A percentile compares a stretch with the other conserved stretches of the same genome.
phyloP scores from a whole-genome alignment of 2,888 invertebrate species.

The Argyresthia albistria region DNA sequence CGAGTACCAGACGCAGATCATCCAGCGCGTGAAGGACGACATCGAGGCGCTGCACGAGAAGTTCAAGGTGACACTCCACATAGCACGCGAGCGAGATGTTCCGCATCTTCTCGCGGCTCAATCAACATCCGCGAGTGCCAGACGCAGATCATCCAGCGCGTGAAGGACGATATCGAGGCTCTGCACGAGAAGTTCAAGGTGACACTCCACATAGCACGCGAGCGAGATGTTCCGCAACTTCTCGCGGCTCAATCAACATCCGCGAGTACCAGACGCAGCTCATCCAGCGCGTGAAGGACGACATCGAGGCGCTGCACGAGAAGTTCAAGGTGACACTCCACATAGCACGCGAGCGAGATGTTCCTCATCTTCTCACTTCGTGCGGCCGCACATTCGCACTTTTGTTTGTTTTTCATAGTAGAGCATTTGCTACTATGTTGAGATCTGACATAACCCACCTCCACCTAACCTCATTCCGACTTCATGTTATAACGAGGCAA shows the following conservation, averaged over 20 bases:
- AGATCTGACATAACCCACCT: too few relatives aligned
- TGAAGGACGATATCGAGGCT: conserved; percentile 98
- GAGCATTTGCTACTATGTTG: too few relatives aligned
- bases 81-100: conserved; percentile 99
- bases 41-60: conserved; percentile 98
- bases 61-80: conserved; percentile 92
- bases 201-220: conserved; percentile 79
- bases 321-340: conserved; percentile 93
- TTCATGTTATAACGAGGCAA: too few relatives aligned
- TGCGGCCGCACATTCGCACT: too few relatives aligned
- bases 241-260: conserved; percentile 99
- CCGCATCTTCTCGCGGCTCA: conserved; percentile 97
- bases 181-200: conserved; percentile 99
- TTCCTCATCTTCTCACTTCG: too few relatives aligned
- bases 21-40: conserved; percentile 98
- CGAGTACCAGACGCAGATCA: conserved; percentile 99
- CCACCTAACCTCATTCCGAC: too few relatives aligned
- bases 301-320: conserved; percentile 97
- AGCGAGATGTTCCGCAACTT: conserved; percentile 99
- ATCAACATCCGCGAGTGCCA: conserved; percentile 99
- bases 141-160: conserved; percentile 97
- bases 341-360: too few relatives aligned
- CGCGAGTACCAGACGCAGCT: conserved; percentile 99
- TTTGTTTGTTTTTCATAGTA: too few relatives aligned
- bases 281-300: conserved; percentile 98